phyloP scores from a whole-genome alignment of 2,797 vertebrate genomes.

The Schizopygopsis malacanthus region DNA sequence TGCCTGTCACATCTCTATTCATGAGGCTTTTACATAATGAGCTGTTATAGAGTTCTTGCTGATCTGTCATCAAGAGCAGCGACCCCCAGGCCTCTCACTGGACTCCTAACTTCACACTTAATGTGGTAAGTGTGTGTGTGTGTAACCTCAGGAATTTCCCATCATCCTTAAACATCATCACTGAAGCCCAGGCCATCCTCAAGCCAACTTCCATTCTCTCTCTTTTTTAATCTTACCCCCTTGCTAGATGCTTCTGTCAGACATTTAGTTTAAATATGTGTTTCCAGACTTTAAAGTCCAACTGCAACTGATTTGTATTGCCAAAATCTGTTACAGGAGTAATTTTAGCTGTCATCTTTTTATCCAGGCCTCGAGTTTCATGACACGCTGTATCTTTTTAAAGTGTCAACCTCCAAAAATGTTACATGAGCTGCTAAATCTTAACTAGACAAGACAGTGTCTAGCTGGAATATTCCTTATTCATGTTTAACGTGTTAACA shows the following conservation, averaged over 20 bases:
- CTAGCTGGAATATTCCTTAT: slow-evolving; percentile 13
- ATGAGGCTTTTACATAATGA: slow-evolving; percentile 63
- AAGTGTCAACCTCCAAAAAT: neutral
- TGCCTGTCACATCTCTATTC: slow-evolving; percentile 60
- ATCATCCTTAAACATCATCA: slow-evolving; percentile 52
- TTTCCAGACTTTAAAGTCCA: slow-evolving; percentile 10
- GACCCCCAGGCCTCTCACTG: slow-evolving; percentile 37
- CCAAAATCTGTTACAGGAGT: slow-evolving; percentile 32
- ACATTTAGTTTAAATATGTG: slow-evolving; percentile 14
- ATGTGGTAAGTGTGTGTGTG: slow-evolving; percentile 17
- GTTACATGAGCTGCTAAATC: neutral
- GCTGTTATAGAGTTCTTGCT: slow-evolving; percentile 53
- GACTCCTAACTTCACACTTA: slow-evolving; percentile 45
- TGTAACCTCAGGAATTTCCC: slow-evolving; percentile 43
- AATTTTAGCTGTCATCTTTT: slow-evolving; percentile 31
- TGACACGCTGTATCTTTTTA: neutral
- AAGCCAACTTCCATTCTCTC: neutral
- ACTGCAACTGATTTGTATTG: neutral
- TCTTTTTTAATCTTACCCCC: neutral
- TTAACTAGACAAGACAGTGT: neutral
- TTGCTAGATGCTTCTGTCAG: slow-evolving; percentile 7
- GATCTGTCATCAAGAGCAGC: slow-evolving; percentile 53
- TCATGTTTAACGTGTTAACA: slow-evolving; percentile 22
- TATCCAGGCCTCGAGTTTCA: neutral
- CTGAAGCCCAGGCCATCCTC: slow-evolving; percentile 33